These are phyloP conservation scores for Therioaphis trifolii DNA, from an alignment of 2,888 invertebrate genomes.

Conservation along the genomic window DNA sequence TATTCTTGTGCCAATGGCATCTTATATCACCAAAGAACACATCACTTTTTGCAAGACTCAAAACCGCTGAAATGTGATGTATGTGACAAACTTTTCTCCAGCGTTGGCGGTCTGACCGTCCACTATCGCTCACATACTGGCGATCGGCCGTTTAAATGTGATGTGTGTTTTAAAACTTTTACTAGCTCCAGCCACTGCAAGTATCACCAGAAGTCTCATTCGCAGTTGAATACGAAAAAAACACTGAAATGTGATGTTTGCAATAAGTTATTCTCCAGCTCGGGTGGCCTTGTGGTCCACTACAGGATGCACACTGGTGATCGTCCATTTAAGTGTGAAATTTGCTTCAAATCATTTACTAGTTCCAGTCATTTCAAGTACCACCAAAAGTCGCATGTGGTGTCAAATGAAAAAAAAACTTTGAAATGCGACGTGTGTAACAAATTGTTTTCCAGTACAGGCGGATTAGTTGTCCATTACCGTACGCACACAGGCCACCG, in stretches of 20 bases:
- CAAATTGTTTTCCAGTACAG: slow-evolving; percentile 56
- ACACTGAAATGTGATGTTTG: slow-evolving; percentile 62
- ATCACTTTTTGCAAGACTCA: slow-evolving; percentile 56
- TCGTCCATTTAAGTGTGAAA: slow-evolving; percentile 62
- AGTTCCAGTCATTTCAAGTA: slow-evolving; percentile 55
- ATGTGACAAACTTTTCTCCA: slow-evolving; percentile 50
- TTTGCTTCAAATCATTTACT: slow-evolving; percentile 60
- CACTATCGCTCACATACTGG: slow-evolving; percentile 58
- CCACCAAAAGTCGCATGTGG: slow-evolving; percentile 55
- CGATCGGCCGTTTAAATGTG: slow-evolving; percentile 53
- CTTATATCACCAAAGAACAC: slow-evolving; percentile 56
- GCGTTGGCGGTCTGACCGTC: slow-evolving; percentile 53
- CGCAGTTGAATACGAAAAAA: slow-evolving; percentile 56
- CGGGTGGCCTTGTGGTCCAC: slow-evolving; percentile 56
- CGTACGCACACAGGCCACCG: slow-evolving; percentile 55
- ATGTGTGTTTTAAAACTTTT: slow-evolving; percentile 46
- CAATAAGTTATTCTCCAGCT: slow-evolving; percentile 57
- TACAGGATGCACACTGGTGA: slow-evolving; percentile 62
- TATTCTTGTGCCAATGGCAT: slow-evolving; percentile 61
- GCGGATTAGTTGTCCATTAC: slow-evolving; percentile 52
- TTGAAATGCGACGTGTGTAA: slow-evolving; percentile 56
- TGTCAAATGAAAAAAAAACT: slow-evolving; percentile 49
- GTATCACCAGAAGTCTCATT: slow-evolving; percentile 59
- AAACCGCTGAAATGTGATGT: slow-evolving; percentile 58
- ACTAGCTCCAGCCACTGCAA: slow-evolving; percentile 58